phyloP scores from a whole-genome alignment of 2,113 vertebrate genomes.

The Egretta garzetta region DNA sequence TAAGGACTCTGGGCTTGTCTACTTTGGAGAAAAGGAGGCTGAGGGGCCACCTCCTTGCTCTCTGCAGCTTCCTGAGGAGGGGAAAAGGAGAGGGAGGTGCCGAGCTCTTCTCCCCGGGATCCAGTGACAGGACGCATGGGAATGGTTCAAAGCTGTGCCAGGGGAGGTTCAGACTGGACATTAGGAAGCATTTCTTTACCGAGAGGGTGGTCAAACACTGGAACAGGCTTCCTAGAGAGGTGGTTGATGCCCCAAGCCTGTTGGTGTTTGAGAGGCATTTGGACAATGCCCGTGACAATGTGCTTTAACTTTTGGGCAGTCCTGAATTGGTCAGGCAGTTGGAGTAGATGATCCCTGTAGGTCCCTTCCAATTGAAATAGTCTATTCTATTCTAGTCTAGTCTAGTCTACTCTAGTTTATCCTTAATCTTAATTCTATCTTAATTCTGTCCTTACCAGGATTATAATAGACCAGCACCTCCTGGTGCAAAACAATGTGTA shows the following conservation, averaged over 20 bases:
- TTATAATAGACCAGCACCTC: background rate
- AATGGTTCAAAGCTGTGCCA: background rate
- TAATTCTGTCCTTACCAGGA: background rate
- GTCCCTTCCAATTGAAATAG: background rate
- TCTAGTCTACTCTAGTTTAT: too few relatives aligned
- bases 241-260: background rate
- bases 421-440: too few relatives aligned
- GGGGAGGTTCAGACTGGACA: background rate
- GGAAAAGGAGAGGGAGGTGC: background rate
- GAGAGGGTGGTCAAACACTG: background rate
- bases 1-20: background rate
- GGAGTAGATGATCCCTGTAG: background rate
- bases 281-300: background rate
- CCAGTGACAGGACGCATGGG: rapidly evolving
- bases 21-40: background rate
- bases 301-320: background rate
- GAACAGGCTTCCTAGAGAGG: background rate
- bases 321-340: background rate
- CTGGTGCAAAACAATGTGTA: background rate
- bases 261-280: background rate
- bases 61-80: background rate
- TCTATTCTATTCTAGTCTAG: background rate
- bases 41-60: background rate
- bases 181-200: background rate
- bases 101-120: background rate